Evolutionary conservation across 1,140 invertebrate genomes (phyloP), one percentile per base, ranked within the genome.

Genomic region (Drosophila prosaltans): DNA sequence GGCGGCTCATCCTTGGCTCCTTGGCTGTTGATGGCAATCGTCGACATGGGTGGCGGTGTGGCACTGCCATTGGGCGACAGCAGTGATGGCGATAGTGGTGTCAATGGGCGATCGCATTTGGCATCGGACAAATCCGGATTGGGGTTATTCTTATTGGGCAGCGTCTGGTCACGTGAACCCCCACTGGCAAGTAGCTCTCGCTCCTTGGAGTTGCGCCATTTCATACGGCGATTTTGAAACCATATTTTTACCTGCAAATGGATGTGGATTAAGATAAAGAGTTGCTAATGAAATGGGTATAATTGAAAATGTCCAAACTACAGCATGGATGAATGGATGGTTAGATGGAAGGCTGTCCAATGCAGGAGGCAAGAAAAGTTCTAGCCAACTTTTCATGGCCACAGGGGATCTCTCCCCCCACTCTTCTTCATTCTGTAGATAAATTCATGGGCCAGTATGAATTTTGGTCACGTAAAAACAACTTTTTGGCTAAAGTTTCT

Each of bases 151-250:
- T 99, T 99, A 92, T 97, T 99, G 0, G 98, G 98, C 30, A 99
- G 93, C 0, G 98, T 99, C 92, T 99, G 97, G 90, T 99, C 98
- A 21, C 98, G 94, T 7, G 97, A 97, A 3, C 98, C 98, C 0
- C 98, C 98, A 21, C 95, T 96, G 3, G 98, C 98, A 54, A 99
- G 93, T 0, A 99, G 93, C 93, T 99, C 98, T 16, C 98, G 94
- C 92, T 99, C 98, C 93, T 99, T 99, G 7, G 97, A 98, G 92
- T 99, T 99, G 7, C 98, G 94, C 97, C 97, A 98, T 92, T 98
- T 98, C 97, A 98, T 98, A 59, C 97, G 95, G 1, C 97, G 94
- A 91, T 98, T 98, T 95, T 98, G 97, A 92, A 98, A 98, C 97
- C 97, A 98, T 71, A 98, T 98, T 93, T 98, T 98, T 68, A 98